Base-by-base conservation (phyloP, 2,888 invertebrate species). In the Muscina levida region DNA sequence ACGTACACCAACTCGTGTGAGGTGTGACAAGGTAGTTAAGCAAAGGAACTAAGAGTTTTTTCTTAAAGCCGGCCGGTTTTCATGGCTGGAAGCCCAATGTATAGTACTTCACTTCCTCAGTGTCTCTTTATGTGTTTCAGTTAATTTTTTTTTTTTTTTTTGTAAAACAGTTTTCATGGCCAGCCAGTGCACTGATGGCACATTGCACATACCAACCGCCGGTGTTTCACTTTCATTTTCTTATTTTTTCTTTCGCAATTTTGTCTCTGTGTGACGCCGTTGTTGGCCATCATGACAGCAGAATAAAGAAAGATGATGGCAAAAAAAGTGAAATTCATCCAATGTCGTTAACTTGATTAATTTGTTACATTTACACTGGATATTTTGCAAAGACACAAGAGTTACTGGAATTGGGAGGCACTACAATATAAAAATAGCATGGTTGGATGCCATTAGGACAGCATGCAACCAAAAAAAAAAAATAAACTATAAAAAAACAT, bases 291-390 rank as follows among this genome's bases (percentile, higher is more conserved):
- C 24, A 71, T 11, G 17, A 17, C 15, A 22, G 46, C 5, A 46
- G 39, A 17, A 31, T 1, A 65, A 51, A 13, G 17, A 48, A 81
- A 77, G 66, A 72, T 31, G 31, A 31, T 31, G 31, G 31, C 31
- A 31, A 31, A 8, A 37, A 74, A 82, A 75, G 72, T 76, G 72
- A 72, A 73, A 80, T 66, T 73, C 53, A 62, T 22, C 10, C 75
- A 67, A 53, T 68, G 72, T 72, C 79, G 68, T 79, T 76, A 79
- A 79, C 48, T 77, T 71, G 80, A 80, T 80, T 73, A 73, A 77
- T 77, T 71, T 77, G 44, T 77, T 71, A 53, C 42, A 19, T 37
- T 37, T 31, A 2, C n/a, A n/a, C 15, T 62, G 37, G 13, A 15
- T 37, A n/a, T 37, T 57, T 75, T n/a, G n/a, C n/a, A n/a, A n/a